A percentile compares a stretch with the other conserved stretches of the same genome.
phyloP scores from a whole-genome alignment of 2,113 vertebrate genomes.

The Psophia crepitans region DNA sequence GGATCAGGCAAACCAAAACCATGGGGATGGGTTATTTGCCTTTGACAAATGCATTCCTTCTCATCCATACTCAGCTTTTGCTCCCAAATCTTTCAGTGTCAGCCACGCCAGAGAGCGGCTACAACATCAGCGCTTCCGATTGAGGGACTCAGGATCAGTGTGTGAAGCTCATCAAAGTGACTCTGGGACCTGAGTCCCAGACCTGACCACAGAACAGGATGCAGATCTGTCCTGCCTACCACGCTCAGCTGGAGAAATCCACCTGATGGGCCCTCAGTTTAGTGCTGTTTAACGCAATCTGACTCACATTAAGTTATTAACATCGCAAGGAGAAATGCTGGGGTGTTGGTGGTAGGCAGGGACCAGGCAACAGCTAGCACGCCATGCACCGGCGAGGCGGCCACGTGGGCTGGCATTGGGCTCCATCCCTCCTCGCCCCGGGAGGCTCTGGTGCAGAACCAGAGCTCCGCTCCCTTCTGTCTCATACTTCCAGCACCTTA shows the following conservation, averaged over 20 bases:
- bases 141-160: neutral
- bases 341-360: neutral
- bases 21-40: neutral
- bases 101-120: neutral
- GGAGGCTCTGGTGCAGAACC: neutral
- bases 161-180: neutral
- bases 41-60: neutral
- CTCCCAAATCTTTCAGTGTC: neutral
- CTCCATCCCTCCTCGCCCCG: neutral
- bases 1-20: neutral
- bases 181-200: neutral
- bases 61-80: neutral
- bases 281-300: neutral
- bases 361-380: neutral
- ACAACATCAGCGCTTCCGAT: neutral
- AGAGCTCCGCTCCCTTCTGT: neutral
- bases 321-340: neutral
- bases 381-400: accelerated
- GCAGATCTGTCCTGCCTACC: neutral
- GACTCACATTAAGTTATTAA: neutral
- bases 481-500: neutral
- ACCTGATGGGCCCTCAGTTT: accelerated
- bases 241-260: neutral
- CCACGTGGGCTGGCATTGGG: accelerated
- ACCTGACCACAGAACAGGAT: neutral